These are phyloP conservation scores for Dicyrtoma fusca DNA, from an alignment of 2,888 invertebrate species.

Conservation along the genomic window DNA sequence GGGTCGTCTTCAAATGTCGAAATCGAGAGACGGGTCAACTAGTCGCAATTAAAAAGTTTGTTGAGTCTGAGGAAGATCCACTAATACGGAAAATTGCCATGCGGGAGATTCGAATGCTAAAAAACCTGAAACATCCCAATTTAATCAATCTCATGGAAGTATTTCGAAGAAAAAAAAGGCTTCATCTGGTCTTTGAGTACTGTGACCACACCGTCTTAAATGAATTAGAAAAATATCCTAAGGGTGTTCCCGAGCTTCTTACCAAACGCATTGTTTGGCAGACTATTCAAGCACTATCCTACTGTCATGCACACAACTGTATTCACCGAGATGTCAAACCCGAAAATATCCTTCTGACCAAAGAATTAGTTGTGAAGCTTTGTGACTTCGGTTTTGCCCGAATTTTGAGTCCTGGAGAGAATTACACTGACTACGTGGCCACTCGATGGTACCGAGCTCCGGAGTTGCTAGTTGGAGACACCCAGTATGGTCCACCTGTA, in stretches of 20 bases:
- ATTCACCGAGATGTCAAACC: slow-evolving; percentile 98
- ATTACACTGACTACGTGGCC: slow-evolving; percentile 99
- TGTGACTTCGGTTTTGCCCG: slow-evolving; percentile 98
- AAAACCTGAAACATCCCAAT: slow-evolving; percentile 98
- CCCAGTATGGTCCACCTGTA: slow-evolving; percentile 86
- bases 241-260: slow-evolving; percentile 82
- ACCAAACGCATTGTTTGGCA: slow-evolving; percentile 95
- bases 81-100: slow-evolving; percentile 94
- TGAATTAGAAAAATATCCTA: slow-evolving; percentile 91
- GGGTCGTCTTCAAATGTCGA: slow-evolving; percentile 93
- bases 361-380: slow-evolving; percentile 90
- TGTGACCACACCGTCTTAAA: slow-evolving; percentile 97
- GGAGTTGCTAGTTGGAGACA: slow-evolving; percentile 95
- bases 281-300: slow-evolving; percentile 90
- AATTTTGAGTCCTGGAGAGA: slow-evolving; percentile 93
- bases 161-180: slow-evolving; percentile 89
- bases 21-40: slow-evolving; percentile 92
- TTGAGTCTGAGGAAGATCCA: slow-evolving; percentile 96
- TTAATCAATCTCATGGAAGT: slow-evolving; percentile 96
- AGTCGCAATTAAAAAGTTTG: slow-evolving; percentile 96
- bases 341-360: slow-evolving; percentile 94
- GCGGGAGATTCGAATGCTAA: slow-evolving; percentile 89
- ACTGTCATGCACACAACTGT: slow-evolving; percentile 95
- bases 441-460: slow-evolving; percentile 99
- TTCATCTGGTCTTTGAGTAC: slow-evolving; percentile 98